Base-by-base conservation (phyloP, 2,888 invertebrate genomes). In the Drosophila merina region DNA sequence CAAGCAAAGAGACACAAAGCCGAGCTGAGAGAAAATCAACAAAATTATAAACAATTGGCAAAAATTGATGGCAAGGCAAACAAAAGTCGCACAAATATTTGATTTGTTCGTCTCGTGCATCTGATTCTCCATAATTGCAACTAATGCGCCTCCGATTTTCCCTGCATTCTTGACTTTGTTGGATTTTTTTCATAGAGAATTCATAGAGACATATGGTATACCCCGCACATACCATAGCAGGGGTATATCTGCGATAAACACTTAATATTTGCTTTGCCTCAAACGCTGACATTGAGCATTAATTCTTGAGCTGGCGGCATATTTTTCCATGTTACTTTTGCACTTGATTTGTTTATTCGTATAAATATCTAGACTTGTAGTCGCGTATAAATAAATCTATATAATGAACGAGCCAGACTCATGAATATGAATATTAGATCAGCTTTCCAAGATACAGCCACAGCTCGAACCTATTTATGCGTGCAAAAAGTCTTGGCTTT, bases 11-110 rank as follows among this genome's bases (percentile, higher is more conserved):
- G 8, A 42, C 36, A 26, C 28, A 49, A 25, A 47, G 31, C 12
- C 12, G 63, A 6, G 55, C n/a, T n/a, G n/a, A 47, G n/a, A 55
- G 40, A 45, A 54, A 38, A 69, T 51, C 56, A 51, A 72, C 67
- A 74, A 59, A 48, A 72, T 73, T 60, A 72, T 79, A 76, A 82
- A 85, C 82, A 85, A 87, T 80, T 86, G 84, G 69, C 84, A 73
- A 75, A 79, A 81, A 86, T 86, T 86, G 81, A 81, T 81, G 85
- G 78, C 85, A 86, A 80, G 67, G 78, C 87, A 75, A 81, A 81
- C 87, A 81, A 77, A 86, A 80, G 81, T 75, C 55, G 56, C 67
- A 72, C 85, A 86, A 84, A 86, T 80, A 80, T 80, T 80, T 80
- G 85, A 63, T 63, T 63, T 63, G 63, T 66, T 47, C 54, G 54